Base-by-base conservation (phyloP, 2,888 invertebrate species). In the Sericinus montela region DNA sequence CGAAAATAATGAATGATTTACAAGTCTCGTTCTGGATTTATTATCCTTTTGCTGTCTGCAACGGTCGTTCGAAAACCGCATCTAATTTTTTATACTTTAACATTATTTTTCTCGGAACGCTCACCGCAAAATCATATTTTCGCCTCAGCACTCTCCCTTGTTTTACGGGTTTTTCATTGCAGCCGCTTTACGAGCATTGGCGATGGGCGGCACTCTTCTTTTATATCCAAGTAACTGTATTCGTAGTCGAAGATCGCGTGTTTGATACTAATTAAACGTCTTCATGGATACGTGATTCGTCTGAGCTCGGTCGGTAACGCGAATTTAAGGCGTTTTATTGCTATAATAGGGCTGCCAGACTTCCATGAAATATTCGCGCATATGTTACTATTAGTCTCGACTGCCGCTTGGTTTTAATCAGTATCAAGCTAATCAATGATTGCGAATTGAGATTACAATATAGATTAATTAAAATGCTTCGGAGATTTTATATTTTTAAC, bases 81-180 rank as follows among this genome's bases (percentile, higher is more conserved):
- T 14, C 23, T 36, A 35, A 30, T 41, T 36, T 56, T 58, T 58
- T 55, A 54, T 51, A 53, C 48, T 40, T 51, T 30, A 47, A 52
- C 51, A 58, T 59, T 54, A 65, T 58, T 57, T 59, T 63, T 61
- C 55, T 51, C 44, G 52, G 58, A 72, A 60, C 43, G 45, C 47
- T 32, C 56, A 49, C 59, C 58, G 50, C 78, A 73, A 79, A 75
- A 76, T 80, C 73, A 82, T 80, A 83, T 80, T 79, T 80, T 76
- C 69, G 64, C 69, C 56, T 72, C 68, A 65, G 69, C 50, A 45
- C 68, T 71, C 69, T 67, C 70, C 69, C 69, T 78, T 79, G 75
- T 79, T 85, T 86, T 84, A 84, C 72, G 73, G 62, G 72, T 75
- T 82, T 82, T 83, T 85, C 83, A 84, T 81, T 80, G 79, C 78